phyloP scores from a whole-genome alignment of 2,888 invertebrate genomes.

The Empis livida region DNA sequence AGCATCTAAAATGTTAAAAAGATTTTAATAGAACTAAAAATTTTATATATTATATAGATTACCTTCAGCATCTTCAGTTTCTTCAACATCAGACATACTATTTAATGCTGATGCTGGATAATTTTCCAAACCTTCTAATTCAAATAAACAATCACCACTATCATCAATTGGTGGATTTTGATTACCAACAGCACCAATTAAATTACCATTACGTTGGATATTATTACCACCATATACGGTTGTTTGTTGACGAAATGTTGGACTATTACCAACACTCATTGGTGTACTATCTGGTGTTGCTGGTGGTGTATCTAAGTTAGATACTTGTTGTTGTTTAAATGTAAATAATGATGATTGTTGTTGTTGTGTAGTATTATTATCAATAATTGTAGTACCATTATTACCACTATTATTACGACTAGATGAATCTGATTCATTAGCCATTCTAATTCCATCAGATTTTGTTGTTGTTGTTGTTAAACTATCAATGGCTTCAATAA shows the following conservation, averaged over 20 bases:
- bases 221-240: conserved; percentile 5
- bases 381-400: too few relatives aligned
- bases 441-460: background rate
- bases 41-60: conserved; percentile 13
- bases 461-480: conserved; percentile 1
- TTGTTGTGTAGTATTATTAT: conserved; percentile 11
- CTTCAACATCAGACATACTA: conserved; percentile 47
- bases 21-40: background rate
- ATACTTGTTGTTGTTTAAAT: conserved; percentile 14
- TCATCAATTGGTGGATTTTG: conserved; percentile 17
- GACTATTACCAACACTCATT: conserved; percentile 36
- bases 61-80: conserved; percentile 67
- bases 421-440: conserved; percentile 11
- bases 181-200: conserved; percentile 7
- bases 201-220: conserved; percentile 7
- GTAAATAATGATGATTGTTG: conserved; percentile 8
- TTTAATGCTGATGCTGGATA: conserved; percentile 10
- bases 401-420: conserved; percentile 24
- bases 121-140: conserved; percentile 50
- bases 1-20: conserved; percentile 22
- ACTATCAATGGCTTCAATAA: conserved; percentile 20
- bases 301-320: conserved; percentile 35
- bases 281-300: conserved; percentile 35
- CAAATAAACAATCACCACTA: conserved; percentile 63
- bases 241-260: conserved; percentile 28